phyloP scores from a whole-genome alignment of 2,113 vertebrate genomes.

The Gopherus flavomarginatus region DNA sequence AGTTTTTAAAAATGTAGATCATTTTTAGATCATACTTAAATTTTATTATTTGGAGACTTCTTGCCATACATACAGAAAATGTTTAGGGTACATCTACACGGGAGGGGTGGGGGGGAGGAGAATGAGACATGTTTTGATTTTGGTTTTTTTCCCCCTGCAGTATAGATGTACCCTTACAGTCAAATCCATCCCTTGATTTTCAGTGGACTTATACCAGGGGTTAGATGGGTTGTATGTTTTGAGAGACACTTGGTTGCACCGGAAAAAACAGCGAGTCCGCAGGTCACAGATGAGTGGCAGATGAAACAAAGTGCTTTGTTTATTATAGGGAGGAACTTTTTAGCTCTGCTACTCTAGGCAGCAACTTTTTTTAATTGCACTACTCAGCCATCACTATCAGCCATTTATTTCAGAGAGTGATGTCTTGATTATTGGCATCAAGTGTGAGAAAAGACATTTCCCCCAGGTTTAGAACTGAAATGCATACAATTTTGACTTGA shows the following conservation, averaged over 20 bases:
- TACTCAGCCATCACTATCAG: background rate
- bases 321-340: background rate
- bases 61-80: background rate
- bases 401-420: background rate
- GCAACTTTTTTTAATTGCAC: background rate
- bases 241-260: background rate
- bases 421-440: background rate
- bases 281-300: background rate
- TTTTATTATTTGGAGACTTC: background rate
- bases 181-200: background rate
- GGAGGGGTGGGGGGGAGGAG: rapidly evolving
- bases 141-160: too few relatives aligned
- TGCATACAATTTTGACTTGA: background rate
- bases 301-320: background rate
- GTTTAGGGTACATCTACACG: background rate
- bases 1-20: background rate
- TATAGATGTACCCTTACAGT: background rate
- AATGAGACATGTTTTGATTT: background rate
- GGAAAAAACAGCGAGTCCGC: background rate
- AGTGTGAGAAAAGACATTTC: background rate
- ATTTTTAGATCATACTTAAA: background rate
- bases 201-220: background rate
- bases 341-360: background rate
- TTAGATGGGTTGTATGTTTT: background rate
- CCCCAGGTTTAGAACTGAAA: background rate